These are phyloP conservation scores for Aphidoletes aphidimyza DNA, from an alignment of 2,888 invertebrate genomes.

Conservation along the genomic window DNA sequence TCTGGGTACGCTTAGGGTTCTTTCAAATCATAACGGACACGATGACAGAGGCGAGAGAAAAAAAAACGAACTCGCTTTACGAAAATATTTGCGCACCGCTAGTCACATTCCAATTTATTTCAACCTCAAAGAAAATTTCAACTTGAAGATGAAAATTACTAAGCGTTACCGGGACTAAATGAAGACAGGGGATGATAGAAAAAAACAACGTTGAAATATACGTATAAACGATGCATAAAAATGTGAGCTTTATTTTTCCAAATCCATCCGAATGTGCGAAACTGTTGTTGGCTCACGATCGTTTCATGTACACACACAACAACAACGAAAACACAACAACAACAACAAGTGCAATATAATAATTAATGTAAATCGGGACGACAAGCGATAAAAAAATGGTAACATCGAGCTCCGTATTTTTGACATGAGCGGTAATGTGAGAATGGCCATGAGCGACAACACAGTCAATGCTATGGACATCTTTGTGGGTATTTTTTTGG, in stretches of 20 bases:
- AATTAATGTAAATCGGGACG: constrained; percentile 53
- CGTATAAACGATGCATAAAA: background rate
- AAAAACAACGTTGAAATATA: background rate
- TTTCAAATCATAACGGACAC: constrained; percentile 7
- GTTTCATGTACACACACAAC: background rate
- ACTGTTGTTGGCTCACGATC: background rate
- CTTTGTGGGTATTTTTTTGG: background rate
- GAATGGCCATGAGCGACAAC: constrained; percentile 15
- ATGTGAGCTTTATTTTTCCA: background rate
- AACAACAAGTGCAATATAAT: constrained; percentile 33
- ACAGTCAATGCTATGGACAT: background rate
- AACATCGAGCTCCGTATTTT: background rate
- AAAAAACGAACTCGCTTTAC: background rate
- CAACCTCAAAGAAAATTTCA: constrained; percentile 40
- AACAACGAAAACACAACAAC: background rate
- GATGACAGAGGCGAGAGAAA: background rate
- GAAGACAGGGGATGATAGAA: background rate
- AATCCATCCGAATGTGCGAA: constrained; percentile 4
- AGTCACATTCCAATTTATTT: constrained; percentile 52
- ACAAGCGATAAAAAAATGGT: background rate
- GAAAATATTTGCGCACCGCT: constrained; percentile 46
- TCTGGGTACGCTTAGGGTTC: background rate
- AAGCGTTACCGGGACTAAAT: background rate
- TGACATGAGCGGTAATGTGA: background rate
- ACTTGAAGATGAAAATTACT: constrained; percentile 34